Base-by-base conservation (phyloP, 2,888 invertebrate species). In the Diloba caeruleocephala region DNA sequence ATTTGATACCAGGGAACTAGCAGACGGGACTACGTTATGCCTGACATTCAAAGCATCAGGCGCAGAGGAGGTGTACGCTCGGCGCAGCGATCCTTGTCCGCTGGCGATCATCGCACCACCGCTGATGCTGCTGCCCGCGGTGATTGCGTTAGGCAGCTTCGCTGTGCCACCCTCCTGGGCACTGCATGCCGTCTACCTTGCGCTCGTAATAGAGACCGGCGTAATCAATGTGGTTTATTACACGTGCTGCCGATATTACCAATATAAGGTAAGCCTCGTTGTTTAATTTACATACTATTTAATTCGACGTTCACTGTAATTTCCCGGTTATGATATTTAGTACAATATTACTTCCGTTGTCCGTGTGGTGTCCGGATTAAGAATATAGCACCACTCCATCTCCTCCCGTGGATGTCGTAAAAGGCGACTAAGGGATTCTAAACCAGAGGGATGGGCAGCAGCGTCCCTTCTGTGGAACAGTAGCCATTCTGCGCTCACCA, bases 51-150 rank as follows among this genome's bases (percentile, higher is more conserved):
- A 86, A 65, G 79, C 81, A 7, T 54, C 66, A 44, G 87, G 82
- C 7, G 84, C 85, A 29, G 94, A 93, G 68, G 78, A 68, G 26
- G 82, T 79, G 43, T 93, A 85, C 69, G 76, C 79, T 26, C 79
- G 84, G 9, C 87, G 92, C 13, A 75, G 63, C 10, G 89, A 89
- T 55, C 84, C 85, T 17, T 87, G 87, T 54, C 93, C 92, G 1
- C 72, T 90, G 41, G 84, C 89, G 5, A 79, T 86, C 25, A 82
- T 82, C 9, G 83, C 84, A 5, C 92, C 93, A 2, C 90, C 93
- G n/a, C 80, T 94, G 56, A 78, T 91, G 66, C 82, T 93, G 41
- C 73, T 92, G 39, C 91, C 94, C 9, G 88, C 94, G 0, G 88
- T 94, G 52, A 73, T 87, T 14, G 76, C 81, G 42, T 79, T 92